A percentile compares a stretch with the other conserved stretches of the same genome.
Conservation (phyloP, 2,888 invertebrate species). For the Alentia gelatinosa region DNA sequence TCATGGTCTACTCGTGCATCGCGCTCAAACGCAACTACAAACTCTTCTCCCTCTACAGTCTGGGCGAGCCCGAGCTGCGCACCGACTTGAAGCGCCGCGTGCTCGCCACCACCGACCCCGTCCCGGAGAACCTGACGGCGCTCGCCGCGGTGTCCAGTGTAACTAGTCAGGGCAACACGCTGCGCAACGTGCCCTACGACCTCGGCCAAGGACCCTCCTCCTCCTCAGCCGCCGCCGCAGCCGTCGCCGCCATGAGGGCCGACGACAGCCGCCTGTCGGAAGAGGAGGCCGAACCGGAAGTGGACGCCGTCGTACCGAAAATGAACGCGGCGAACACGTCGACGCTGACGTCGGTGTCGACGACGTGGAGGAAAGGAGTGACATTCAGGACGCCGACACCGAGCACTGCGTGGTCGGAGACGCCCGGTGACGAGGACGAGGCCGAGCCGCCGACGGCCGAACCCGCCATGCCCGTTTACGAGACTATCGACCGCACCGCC, state of each 20-base stretch:
- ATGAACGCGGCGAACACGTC: neutral
- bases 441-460: neutral
- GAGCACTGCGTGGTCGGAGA: neutral
- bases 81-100: slow-evolving; percentile 30
- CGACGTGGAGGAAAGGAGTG: neutral
- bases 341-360: neutral
- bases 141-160: neutral
- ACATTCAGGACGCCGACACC: neutral
- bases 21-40: slow-evolving; percentile 30
- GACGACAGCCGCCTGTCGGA: neutral
- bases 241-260: neutral
- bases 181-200: neutral
- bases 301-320: neutral
- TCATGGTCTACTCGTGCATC: slow-evolving; percentile 27
- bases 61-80: slow-evolving; percentile 27
- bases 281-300: neutral
- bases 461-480: neutral
- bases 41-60: neutral
- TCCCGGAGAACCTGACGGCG: slow-evolving; percentile 33
- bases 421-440: too few relatives aligned
- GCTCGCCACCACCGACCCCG: slow-evolving; percentile 25
- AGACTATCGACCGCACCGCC: neutral
- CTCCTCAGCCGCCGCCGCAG: neutral
- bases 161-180: slow-evolving; percentile 32
- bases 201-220: neutral